These are phyloP conservation scores for Podocnemis expansa DNA, from an alignment of 2,113 vertebrate genomes.

Conservation along the genomic window DNA sequence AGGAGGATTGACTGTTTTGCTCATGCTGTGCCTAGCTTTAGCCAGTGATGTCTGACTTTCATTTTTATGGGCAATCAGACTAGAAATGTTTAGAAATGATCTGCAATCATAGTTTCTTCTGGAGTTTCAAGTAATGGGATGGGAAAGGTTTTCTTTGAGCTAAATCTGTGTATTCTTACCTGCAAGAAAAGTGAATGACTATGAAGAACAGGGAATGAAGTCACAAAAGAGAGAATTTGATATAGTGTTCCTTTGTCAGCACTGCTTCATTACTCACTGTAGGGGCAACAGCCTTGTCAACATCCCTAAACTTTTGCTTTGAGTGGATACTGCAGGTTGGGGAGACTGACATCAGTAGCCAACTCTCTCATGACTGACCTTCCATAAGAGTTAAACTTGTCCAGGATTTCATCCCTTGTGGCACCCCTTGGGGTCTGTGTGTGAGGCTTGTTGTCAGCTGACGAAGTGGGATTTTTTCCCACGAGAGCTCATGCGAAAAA, in stretches of 20 bases:
- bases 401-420: not conserved
- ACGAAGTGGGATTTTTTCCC: too few relatives aligned
- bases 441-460: not conserved
- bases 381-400: not conserved
- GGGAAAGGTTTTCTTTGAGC: not conserved
- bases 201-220: not conserved
- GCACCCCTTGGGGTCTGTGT: not conserved
- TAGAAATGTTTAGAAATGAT: not conserved
- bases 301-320: not conserved
- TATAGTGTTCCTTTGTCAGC: not conserved
- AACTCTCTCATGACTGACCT: fast-evolving
- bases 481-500: too few relatives aligned
- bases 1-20: not conserved
- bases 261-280: not conserved
- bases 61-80: not conserved
- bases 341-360: not conserved
- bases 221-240: fast-evolving
- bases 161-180: not conserved
- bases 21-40: not conserved
- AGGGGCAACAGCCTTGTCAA: fast-evolving
- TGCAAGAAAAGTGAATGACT: not conserved
- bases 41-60: not conserved
- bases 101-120: not conserved
- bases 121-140: not conserved
- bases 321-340: fast-evolving